phyloP scores from a whole-genome alignment of 2,113 vertebrate species.

The Channa argus region DNA sequence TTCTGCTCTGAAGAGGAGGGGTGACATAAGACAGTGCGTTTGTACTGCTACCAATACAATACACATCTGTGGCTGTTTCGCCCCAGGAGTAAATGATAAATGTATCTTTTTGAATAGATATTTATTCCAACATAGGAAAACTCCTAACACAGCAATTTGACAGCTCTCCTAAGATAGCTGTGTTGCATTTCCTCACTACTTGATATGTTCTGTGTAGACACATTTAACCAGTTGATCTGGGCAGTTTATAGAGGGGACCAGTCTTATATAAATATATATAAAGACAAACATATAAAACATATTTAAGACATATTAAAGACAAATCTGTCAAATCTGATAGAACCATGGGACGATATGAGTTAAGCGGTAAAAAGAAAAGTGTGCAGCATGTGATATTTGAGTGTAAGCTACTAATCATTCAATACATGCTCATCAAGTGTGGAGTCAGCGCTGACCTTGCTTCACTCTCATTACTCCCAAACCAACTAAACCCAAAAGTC shows the following conservation, averaged over 20 bases:
- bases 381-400: conserved; percentile 29
- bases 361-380: not conserved
- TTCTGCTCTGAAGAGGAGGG: conserved; percentile 34
- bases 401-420: conserved; percentile 49
- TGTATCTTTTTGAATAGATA: conserved; percentile 59
- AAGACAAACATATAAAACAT: conserved; percentile 37
- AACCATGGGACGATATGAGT: conserved; percentile 4
- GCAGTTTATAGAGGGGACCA: conserved; percentile 9
- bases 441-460: conserved; percentile 59
- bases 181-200: conserved; percentile 43
- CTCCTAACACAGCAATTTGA: conserved; percentile 54
- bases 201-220: conserved; percentile 46
- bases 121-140: conserved; percentile 56
- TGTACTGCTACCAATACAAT: conserved; percentile 61
- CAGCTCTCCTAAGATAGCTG: conserved; percentile 41
- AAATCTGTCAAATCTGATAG: conserved; percentile 1
- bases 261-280: conserved; percentile 38
- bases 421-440: conserved; percentile 55
- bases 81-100: conserved; percentile 68
- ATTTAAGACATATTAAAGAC: too few species aligned
- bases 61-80: conserved; percentile 68
- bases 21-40: conserved; percentile 20
- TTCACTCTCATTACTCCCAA: conserved; percentile 65
- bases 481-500: conserved; percentile 57
- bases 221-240: conserved; percentile 41